Evolutionary conservation across 2,113 vertebrate genomes (phyloP), one percentile per base, ranked within the genome.

Genomic region (Pelusios castaneus): DNA sequence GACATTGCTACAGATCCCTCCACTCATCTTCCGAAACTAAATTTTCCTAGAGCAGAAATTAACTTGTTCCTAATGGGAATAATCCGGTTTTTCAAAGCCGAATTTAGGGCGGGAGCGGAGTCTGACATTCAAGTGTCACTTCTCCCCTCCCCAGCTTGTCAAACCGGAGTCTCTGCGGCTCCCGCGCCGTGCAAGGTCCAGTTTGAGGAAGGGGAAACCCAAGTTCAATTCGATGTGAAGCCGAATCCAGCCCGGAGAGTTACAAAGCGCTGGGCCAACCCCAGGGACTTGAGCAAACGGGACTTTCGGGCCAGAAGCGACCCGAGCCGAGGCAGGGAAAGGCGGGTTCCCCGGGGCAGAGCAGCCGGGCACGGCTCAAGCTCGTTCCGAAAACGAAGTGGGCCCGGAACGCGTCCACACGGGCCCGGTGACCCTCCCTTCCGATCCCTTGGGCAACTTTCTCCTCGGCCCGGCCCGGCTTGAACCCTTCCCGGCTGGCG

Each of bases 231-330:
- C 27, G 80, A 92, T 92, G 87, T 94, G 80, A 45, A 47, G 91
- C 82, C 89, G 88, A 76, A 81, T 92, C 93, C 60, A 60, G 60
- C n/a, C 91, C 82, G 38, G 43, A n/a, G 88, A 93, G 89, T 85
- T 77, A 94, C 94, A 92, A 95, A 84, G 38, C 41, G 75, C 89
- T 91, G 34, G 85, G 52, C 91, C 94, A 91, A 93, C 84, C 78
- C 27, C n/a, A 12, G n/a, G n/a, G n/a, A n/a, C n/a, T n/a, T n/a
- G n/a, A n/a, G n/a, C n/a, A n/a, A n/a, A n/a, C n/a, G n/a, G n/a
- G n/a, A n/a, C n/a, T n/a, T n/a, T n/a, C n/a, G n/a, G n/a, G n/a
- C 47, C 47, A 10, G 7, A 47, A 47, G 10, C 47, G 10, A 10
- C 47, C 47, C 7, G 7, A 47, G 47, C 47, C 47, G 47, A 47